Base-by-base conservation (phyloP, 2,797 vertebrate species). In the Crocodylus rhombifer region DNA sequence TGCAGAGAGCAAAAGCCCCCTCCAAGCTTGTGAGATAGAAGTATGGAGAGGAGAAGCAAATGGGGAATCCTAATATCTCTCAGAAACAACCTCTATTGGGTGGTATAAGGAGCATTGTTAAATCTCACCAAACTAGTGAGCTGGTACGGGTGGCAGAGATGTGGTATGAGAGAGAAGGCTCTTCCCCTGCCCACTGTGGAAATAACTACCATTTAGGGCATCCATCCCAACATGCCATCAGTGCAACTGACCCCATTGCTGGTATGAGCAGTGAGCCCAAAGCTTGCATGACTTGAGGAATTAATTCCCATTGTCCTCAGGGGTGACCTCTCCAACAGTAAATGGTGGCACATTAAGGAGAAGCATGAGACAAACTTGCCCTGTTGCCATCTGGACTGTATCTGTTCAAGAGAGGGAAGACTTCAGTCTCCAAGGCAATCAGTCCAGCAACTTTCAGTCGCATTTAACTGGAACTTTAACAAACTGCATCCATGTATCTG, bases 401-500 rank as follows among this genome's bases (percentile, higher is more conserved):
- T 0, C 0, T 1, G 65, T 7, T 18, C 7, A 64, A n/a, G 10
- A 42, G 62, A 64, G 80, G 33, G 51, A 82, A 80, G 64, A 4
- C 14, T 58, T 79, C 82, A 55, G 30, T 58, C 89, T 21, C 18
- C 23, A 87, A 7, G 8, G 13, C 61, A 62, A 84, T 1, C 77
- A 78, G 62, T 75, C 33, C 78, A 84, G 88, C 56, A 74, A 86
- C 33, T 28, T 82, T 64, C 58, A 86, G 21, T 51, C 65, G 71
- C n/a, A 71, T 78, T 80, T 80, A 63, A 88, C 56, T 56, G 77
- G 71, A 60, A 83, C 36, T 63, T 5, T 36, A 74, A 51, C 1
- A n/a, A 26, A 87, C 67, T 36, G 67, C 64, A 92, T 81, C 75
- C 93, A 71, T 81, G 7, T 74, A 76, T n/a, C 36, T n/a, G 28